Percentiles rank a stretch among this genome's conserved stretches.
These are phyloP conservation scores for Henricia sp. DNA, from an alignment of 53 echinoderm and acorn worm genomes.

Conservation along the genomic window DNA sequence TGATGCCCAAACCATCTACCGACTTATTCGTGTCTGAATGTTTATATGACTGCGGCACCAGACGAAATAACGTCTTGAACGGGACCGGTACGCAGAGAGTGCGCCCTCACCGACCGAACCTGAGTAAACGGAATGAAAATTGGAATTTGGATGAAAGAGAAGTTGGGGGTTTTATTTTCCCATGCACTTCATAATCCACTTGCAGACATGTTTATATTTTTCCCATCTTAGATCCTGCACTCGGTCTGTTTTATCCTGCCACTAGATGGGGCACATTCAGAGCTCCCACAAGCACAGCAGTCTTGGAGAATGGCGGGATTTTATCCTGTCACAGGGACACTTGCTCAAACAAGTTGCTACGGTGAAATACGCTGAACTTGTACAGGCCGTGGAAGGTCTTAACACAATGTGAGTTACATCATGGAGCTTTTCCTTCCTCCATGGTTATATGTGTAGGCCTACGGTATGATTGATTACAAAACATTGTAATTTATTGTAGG, in stretches of 20 bases:
- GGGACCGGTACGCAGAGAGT: neutral
- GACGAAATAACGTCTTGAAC: too few relatives aligned
- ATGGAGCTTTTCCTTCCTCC: neutral
- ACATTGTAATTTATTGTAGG: too few relatives aligned
- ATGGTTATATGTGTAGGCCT: too few relatives aligned
- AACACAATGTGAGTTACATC: slow-evolving; percentile 64
- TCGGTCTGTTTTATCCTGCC: neutral
- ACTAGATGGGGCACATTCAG: slow-evolving; percentile 56
- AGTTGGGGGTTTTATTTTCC: neutral
- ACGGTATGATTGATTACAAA: too few relatives aligned
- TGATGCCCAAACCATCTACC: too few relatives aligned
- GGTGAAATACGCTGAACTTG: slow-evolving; percentile 67
- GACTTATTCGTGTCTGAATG: too few relatives aligned
- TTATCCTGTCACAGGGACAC: slow-evolving; percentile 50
- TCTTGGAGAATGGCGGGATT: slow-evolving; percentile 43
- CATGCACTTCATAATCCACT: neutral
- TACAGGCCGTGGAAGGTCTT: slow-evolving; percentile 52
- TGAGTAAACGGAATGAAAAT: neutral
- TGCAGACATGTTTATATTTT: neutral
- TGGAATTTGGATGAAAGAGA: neutral
- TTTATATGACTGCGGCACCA: too few relatives aligned
- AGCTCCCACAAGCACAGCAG: slow-evolving; percentile 35
- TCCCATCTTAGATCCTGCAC: neutral
- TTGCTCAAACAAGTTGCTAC: slow-evolving; percentile 63
- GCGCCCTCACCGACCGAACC: neutral